A percentile compares a stretch with the other conserved stretches of the same genome.
These are phyloP conservation scores for Scelioninae gen. 1 DNA, from an alignment of 2,888 invertebrate genomes.

Conservation along the genomic window DNA sequence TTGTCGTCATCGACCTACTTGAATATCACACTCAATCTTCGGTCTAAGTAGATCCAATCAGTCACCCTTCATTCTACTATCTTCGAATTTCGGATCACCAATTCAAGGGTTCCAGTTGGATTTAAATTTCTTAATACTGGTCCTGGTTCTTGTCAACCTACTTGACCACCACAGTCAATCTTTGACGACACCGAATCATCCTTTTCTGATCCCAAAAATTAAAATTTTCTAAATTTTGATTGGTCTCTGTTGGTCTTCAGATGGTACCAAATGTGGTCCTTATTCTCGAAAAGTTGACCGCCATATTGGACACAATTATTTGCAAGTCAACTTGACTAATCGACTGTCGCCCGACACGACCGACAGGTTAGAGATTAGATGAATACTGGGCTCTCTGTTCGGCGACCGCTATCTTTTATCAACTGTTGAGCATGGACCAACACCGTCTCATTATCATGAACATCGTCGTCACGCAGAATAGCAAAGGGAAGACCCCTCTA, in stretches of 20 bases:
- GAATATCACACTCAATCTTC: constrained; percentile 44
- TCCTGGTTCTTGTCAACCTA: too few species aligned
- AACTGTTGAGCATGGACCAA: constrained; percentile 82
- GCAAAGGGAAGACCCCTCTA: constrained; percentile 70
- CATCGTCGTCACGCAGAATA: constrained; percentile 75
- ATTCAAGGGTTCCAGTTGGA: too few species aligned
- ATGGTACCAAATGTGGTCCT: too few species aligned
- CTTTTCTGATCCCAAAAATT: too few species aligned
- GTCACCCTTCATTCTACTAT: too few species aligned
- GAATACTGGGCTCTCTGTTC: constrained; percentile 81
- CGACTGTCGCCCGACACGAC: constrained; percentile 39
- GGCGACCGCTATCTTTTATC: constrained; percentile 84
- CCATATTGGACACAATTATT: constrained; percentile 16
- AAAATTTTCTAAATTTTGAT: too few species aligned
- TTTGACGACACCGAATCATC: too few species aligned
- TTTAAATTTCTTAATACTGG: too few species aligned
- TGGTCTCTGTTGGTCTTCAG: too few species aligned
- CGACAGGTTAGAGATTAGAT: constrained; percentile 78
- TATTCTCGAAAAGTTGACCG: too few species aligned
- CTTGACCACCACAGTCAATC: too few species aligned
- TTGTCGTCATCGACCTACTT: constrained; percentile 63
- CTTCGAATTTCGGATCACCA: too few species aligned
- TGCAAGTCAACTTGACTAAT: constrained; percentile 14
- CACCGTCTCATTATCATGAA: constrained; percentile 80
- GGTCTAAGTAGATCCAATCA: not conserved